phyloP scores from a whole-genome alignment of 2,113 vertebrate genomes.

The Ptilorrhoa leucosticta region DNA sequence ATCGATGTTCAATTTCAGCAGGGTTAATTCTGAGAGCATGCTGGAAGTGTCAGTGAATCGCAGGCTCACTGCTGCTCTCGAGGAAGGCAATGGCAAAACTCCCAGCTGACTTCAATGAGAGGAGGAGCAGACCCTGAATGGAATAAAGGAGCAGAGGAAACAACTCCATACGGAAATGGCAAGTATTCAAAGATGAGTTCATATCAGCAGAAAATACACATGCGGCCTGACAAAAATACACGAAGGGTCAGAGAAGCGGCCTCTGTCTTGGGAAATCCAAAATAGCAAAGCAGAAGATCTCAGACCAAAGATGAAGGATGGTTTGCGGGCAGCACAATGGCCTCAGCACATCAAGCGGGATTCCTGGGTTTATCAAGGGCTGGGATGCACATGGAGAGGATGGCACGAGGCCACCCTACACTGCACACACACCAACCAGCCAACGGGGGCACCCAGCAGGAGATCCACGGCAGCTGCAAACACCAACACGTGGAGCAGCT shows the following conservation, averaged over 20 bases:
- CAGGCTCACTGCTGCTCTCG: slow-evolving; percentile 39
- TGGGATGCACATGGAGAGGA: background rate
- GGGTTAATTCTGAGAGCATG: background rate
- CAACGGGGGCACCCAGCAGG: background rate
- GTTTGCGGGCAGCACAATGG: background rate
- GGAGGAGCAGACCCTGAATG: slow-evolving; percentile 54
- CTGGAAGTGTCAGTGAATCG: slow-evolving; percentile 6
- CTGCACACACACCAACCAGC: background rate
- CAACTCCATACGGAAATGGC: slow-evolving; percentile 56
- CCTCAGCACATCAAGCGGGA: background rate
- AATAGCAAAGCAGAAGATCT: background rate
- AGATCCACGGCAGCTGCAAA: accelerated
- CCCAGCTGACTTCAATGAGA: slow-evolving; percentile 61
- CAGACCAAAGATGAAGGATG: background rate
- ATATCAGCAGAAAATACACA: slow-evolving; percentile 54
- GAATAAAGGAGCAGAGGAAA: slow-evolving; percentile 43
- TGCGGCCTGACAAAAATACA: slow-evolving; percentile 18
- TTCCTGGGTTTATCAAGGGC: background rate
- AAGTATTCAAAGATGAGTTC: slow-evolving; percentile 59
- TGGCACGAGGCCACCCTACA: background rate
- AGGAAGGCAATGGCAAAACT: slow-evolving; percentile 64
- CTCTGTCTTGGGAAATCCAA: background rate
- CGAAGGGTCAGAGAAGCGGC: background rate
- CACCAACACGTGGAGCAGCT: background rate
- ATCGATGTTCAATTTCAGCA: background rate